Base-by-base conservation (phyloP, 2,888 invertebrate species). In the Argyra leucocephala region DNA sequence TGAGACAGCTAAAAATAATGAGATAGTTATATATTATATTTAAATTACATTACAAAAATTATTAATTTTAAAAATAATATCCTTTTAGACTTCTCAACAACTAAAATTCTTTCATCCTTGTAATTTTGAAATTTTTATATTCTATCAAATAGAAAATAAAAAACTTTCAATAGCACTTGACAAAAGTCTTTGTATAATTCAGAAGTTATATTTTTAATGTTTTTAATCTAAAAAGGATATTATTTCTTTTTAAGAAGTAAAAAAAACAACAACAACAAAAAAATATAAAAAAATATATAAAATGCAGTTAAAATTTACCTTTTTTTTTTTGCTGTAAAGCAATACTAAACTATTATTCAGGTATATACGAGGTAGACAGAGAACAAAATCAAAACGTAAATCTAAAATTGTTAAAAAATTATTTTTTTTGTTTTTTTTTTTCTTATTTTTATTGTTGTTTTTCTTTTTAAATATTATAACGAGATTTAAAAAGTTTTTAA, bases 401-500 rank as follows among this genome's bases (percentile, higher is more conserved):
- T 48, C 48, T 48, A 18, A 15, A 48, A 48, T 48, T 48, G 48
- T 5, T 18, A 18, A 48, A 48, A n/a, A n/a, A n/a, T n/a, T n/a
- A n/a, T n/a, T n/a, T n/a, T n/a, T n/a, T n/a, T n/a, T n/a, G n/a
- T n/a, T n/a, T n/a, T n/a, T n/a, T n/a, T n/a, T n/a, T n/a, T n/a
- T n/a, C n/a, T n/a, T n/a, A n/a, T n/a, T n/a, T n/a, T n/a, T n/a
- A n/a, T n/a, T n/a, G n/a, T n/a, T n/a, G 48, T 48, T 48, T 48
- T 48, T n/a, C n/a, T 48, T 48, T 48, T 48, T 48, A 12, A 48
- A 18, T 48, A 18, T 48, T 48, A 18, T 48, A 48, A 48, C 48
- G 48, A 48, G 48, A 18, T 48, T 48, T 48, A n/a, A 48, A 48
- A 48, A 48, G 48, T 48, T 48, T 48, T 48, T 18, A 48, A 48